Evolutionary conservation across 1,140 invertebrate species (phyloP), one percentile per base, ranked within the genome.

Genomic region (Drosophila sulfurigaster): DNA sequence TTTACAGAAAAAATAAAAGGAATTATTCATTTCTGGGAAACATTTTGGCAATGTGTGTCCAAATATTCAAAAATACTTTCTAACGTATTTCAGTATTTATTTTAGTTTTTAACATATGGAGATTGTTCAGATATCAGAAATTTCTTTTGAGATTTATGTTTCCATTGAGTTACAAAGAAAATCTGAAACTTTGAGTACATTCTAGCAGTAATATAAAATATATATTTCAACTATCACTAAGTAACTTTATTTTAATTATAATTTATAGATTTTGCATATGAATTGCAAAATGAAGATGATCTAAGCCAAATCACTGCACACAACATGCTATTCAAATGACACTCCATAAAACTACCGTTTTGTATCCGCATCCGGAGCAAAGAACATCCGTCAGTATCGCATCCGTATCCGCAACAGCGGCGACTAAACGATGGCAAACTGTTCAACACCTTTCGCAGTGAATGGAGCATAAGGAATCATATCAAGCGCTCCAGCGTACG

Each of bases 381-480:
- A 11, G 11, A 16, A 38, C 20, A 38, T 56, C 52, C 41, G 41
- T 43, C 41, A 43, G 41, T 43, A 43, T 43, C 58, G 8, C 3
- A 15, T 30, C 20, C 25, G 25, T 8, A 60, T 60, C 20, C 56
- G 46, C 45, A 56, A 63, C 49, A 66, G 65, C 20, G 20, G 15
- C n/a, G 35, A 62, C 71, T 74, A 74, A 74, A 74, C 70, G 70
- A 59, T 64, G 68, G n/a, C 68, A 71, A 77, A 59, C 78, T 63
- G 79, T 46, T 83, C 69, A 83, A 89, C 85, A 89, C 83, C 85
- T 88, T 88, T 78, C 15, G 70, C 74, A 57, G 74, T 78, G 85
- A 88, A 89, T 88, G 83, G 85, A 78, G 83, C 83, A 83, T 88
- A 88, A 88, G 83, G 81, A 88, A 88, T 88, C 83, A 88, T 88